Evolutionary conservation across 2,113 vertebrate genomes (phyloP), one percentile per base, ranked within the genome.

Genomic region (Xiphias gladius): DNA sequence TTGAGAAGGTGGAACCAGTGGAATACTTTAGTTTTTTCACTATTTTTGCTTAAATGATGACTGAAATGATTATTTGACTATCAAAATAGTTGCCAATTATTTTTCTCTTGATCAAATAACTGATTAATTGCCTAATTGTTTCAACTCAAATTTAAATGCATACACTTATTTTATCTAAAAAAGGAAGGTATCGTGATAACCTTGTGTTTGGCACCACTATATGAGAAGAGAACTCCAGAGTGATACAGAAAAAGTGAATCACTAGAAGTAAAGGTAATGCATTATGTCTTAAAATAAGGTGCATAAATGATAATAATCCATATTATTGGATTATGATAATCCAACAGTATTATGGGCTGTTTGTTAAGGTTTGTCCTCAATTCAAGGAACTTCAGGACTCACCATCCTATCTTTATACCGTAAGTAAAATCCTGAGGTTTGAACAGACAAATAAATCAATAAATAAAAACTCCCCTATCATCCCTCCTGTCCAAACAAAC

Each of bases 401-500:
- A 19, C 26, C 55, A 28, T 7, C 7, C 22, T 39, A 19, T 26
- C 2, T 39, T 69, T 46, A 22, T 16, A 46, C 17, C 28, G 6
- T 13, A 7, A 1, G 4, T 54, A 30, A 75, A 75, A 10, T 39
- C 26, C 35, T 59, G 2, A 58, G 41, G 7, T 20, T 48, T 16
- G 30, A 55, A 41, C 2, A 48, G 19, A 46, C 7, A 54, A 26
- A 32, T 5, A 24, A 26, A 55, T n/a, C 22, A 39, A 39, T 39
- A n/a, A 26, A 57, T 57, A 26, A 50, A 37, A 66, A 28, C 26
- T 12, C n/a, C 7, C 24, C 4, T 0, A 4, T 62, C 70, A 48
- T 65, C 13, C 54, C 70, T 55, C 7, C 64, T 39, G 24, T 73
- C 35, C 19, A 63, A 57, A 67, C 52, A 63, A 2, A 43, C 67